These are phyloP conservation scores for Crotalus tigris DNA, from an alignment of 2,113 vertebrate genomes.

Conservation along the genomic window DNA sequence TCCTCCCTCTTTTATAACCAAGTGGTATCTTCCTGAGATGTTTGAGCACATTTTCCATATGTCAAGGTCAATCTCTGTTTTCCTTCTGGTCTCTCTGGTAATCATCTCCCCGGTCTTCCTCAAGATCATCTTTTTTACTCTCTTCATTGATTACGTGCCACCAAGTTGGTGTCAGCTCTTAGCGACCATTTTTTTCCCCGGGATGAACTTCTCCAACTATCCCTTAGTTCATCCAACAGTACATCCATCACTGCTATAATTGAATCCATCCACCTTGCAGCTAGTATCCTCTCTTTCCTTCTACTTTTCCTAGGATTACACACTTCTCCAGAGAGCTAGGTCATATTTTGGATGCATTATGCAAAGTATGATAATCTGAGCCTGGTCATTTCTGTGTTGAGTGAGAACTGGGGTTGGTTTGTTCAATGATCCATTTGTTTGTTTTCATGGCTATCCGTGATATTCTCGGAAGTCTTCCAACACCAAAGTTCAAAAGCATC, in stretches of 20 bases:
- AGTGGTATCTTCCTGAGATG: neutral
- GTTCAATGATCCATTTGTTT: neutral
- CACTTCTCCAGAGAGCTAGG: neutral
- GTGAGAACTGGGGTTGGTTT: neutral
- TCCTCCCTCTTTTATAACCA: neutral
- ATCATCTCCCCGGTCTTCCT: neutral
- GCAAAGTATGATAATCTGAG: too few relatives aligned
- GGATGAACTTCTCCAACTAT: neutral
- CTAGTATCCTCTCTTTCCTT: neutral
- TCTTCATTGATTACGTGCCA: neutral
- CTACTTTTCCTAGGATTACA: neutral
- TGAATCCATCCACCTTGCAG: neutral
- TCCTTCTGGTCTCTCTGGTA: neutral
- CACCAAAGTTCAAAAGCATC: neutral
- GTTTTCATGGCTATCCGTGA: neutral
- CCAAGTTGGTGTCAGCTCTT: neutral
- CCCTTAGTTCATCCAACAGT: neutral
- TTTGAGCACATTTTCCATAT: neutral
- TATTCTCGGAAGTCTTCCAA: neutral
- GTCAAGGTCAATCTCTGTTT: neutral
- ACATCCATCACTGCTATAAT: neutral
- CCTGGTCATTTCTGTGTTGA: neutral
- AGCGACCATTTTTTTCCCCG: neutral
- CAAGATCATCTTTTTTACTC: neutral
- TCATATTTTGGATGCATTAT: neutral